Evolutionary conservation across 1,140 invertebrate genomes (phyloP), one percentile per base, ranked within the genome.

Genomic region (Sesamia nonagrioides): DNA sequence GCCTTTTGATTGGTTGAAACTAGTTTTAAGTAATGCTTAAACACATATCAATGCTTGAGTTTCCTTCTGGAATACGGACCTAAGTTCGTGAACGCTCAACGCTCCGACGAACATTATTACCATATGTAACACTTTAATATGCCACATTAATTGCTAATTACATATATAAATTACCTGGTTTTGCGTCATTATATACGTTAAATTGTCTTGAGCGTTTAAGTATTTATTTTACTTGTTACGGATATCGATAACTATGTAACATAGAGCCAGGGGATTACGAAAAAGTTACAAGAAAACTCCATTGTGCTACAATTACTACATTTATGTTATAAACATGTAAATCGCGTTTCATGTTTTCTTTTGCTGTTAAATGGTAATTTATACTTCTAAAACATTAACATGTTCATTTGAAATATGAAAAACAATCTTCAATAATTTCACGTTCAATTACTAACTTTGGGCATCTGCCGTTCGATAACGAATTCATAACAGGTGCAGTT

Each of bases 401-500:
- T 66, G 8, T 40, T 21, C 11, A 15, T 17, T 42, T 13, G 9
- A 7, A 15, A 15, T 6, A 56, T 33, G 27, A 6, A 56, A 27
- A 58, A 13, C 18, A 27, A 27, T 27, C 27, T 58, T 21, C 1
- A 21, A 42, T 27, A 27, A 27, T 18, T 42, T 37, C 35, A 63
- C 37, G 9, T 5, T 66, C n/a, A 18, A 42, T 66, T 40, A 42
- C 18, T 66, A 42, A 21, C 37, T 9, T 13, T 2, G 61, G 9
- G 9, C 7, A 42, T 66, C 37, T 37, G n/a, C 18, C 17, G 17
- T 40, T 40, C n/a, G 5, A 40, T 66, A 66, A 21, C 18, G 7
- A 4, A 66, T 66, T 66, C 37, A 50, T 15, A 48, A 50, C 66
- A 69, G 21, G 45, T 69, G 42, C 66, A 69, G 13, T 69, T 37